phyloP scores from a whole-genome alignment of 1,140 invertebrate genomes.

The Babylonia areolata region DNA sequence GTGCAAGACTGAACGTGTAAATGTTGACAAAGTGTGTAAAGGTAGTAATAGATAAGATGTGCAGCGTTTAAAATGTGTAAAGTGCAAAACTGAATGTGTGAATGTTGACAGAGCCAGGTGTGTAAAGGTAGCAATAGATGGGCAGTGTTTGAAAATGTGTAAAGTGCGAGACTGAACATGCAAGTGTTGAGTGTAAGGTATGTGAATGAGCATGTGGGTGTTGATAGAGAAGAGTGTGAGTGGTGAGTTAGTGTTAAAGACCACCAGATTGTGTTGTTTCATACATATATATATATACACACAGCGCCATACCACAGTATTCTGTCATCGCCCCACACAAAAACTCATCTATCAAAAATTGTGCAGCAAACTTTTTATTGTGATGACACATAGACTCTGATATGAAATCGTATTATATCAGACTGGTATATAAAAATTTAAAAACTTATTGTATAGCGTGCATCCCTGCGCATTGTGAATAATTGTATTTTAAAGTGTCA shows the following conservation, averaged over 20 bases:
- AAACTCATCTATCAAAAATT: background rate
- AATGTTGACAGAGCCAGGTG: too few relatives aligned
- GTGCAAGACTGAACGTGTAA: too few relatives aligned
- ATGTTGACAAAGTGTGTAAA: too few relatives aligned
- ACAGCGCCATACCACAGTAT: background rate
- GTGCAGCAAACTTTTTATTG: background rate
- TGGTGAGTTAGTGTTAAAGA: background rate
- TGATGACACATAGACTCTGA: background rate
- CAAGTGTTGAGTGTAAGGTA: background rate
- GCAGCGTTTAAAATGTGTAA: too few relatives aligned
- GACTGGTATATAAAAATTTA: background rate
- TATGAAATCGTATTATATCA: background rate
- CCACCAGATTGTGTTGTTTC: conserved; percentile 7
- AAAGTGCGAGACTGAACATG: background rate
- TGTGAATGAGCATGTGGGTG: background rate
- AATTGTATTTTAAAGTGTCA: background rate
- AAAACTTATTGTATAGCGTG: background rate
- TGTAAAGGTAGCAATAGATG: too few relatives aligned
- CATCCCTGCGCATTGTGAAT: background rate
- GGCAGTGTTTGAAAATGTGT: background rate
- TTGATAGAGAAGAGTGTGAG: background rate
- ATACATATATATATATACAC: background rate
- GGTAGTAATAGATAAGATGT: too few relatives aligned
- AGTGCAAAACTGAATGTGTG: too few relatives aligned
- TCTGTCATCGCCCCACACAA: background rate